Conservation (phyloP, 2,113 vertebrate genomes). For the Mormyrus lacerda region DNA sequence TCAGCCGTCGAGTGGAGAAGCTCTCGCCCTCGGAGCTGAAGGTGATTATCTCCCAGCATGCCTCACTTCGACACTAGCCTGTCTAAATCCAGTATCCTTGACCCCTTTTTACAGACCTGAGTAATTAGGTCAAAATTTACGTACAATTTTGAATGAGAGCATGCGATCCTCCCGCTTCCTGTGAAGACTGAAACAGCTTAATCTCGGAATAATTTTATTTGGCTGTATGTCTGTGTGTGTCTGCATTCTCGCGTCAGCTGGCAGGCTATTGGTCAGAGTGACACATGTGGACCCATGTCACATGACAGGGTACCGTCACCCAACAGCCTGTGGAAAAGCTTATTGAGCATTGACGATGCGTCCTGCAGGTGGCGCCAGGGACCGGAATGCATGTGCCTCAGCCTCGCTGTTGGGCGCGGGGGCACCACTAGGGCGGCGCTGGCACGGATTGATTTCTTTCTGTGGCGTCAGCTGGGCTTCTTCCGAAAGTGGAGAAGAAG, state of each 20-base stretch:
- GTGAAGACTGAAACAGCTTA: not conserved
- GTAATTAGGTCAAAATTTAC: not conserved
- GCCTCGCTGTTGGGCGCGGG: not conserved
- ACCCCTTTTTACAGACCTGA: not conserved
- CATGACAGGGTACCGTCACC: not conserved
- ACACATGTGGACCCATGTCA: not conserved
- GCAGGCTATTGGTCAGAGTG: not conserved
- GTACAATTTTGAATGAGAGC: not conserved
- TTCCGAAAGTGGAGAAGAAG: slow-evolving; percentile 37
- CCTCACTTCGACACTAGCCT: not conserved
- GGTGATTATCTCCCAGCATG: slow-evolving; percentile 48
- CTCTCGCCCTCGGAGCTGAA: slow-evolving; percentile 82
- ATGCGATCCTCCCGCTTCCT: not conserved
- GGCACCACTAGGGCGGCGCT: slow-evolving; percentile 46
- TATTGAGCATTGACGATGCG: not conserved
- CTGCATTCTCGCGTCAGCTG: not conserved
- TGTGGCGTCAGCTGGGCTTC: slow-evolving; percentile 68
- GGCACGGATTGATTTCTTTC: slow-evolving; percentile 71
- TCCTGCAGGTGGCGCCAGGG: not conserved
- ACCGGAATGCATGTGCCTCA: not conserved
- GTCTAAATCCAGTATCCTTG: not conserved
- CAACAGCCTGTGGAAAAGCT: not conserved
- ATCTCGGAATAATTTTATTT: not conserved
- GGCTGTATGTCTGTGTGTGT: not conserved
- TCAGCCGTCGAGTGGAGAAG: slow-evolving; percentile 71